phyloP scores from a whole-genome alignment of 2,113 vertebrate genomes.

The Rattus norvegicus region GRCr8 NC_086020.1:142347501-142348000 shows the following conservation, averaged over 20 bases:
- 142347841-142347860: slow-evolving; percentile 96
- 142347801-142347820: slow-evolving; percentile 98
- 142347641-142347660: neutral
- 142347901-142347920: slow-evolving; percentile 96
- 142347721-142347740: neutral
- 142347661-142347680: neutral
- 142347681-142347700: neutral
- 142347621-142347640: neutral
- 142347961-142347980: neutral
- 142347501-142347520: neutral
- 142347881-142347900: slow-evolving; percentile 98
- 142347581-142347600: neutral
- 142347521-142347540: neutral
- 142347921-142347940: slow-evolving; percentile 90
- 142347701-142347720: neutral
- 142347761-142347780: slow-evolving; percentile 93
- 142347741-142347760: slow-evolving; percentile 85
- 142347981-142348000: slow-evolving; percentile 27
- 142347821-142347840: slow-evolving; percentile 96
- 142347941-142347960: neutral
- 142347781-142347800: slow-evolving; percentile 93
- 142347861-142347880: slow-evolving; percentile 95
- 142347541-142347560: neutral
- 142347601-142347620: neutral
- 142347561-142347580: neutral